phyloP scores from a whole-genome alignment of 1,140 invertebrate species.

The Ceratosolen solmsi region DNA sequence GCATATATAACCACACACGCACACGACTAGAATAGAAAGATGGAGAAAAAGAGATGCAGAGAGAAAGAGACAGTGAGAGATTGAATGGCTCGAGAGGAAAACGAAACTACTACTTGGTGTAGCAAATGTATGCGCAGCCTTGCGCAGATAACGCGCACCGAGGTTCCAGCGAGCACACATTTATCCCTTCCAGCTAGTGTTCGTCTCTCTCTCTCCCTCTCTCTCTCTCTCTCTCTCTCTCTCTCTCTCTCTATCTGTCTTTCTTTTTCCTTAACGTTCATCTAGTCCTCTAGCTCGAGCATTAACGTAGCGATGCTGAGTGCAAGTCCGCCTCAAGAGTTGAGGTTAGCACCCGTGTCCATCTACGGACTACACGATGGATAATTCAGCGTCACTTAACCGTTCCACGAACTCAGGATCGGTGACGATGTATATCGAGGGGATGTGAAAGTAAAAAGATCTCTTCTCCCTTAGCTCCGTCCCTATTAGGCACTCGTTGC shows the following conservation, averaged over 20 bases:
- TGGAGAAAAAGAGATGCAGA: not conserved
- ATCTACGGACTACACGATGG: slow-evolving; percentile 60
- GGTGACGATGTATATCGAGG: slow-evolving; percentile 43
- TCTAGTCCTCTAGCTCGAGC: slow-evolving; percentile 48
- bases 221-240: slow-evolving; percentile 22
- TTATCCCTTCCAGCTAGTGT: not conserved
- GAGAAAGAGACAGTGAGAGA: slow-evolving; percentile 15
- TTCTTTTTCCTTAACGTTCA: slow-evolving; percentile 36
- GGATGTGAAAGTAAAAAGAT: slow-evolving; percentile 38
- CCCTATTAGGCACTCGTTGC: slow-evolving; percentile 38
- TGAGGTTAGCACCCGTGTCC: slow-evolving; percentile 56
- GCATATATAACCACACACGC: too few relatives aligned
- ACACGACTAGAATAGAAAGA: slow-evolving; percentile 24
- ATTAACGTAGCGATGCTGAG: slow-evolving; percentile 59
- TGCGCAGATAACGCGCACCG: slow-evolving; percentile 60
- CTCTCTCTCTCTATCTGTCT: slow-evolving; percentile 5
- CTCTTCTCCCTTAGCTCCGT: not conserved
- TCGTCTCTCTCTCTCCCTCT: slow-evolving; percentile 6
- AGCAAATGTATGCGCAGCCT: slow-evolving; percentile 63
- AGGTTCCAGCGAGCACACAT: slow-evolving; percentile 44
- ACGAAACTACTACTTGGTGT: slow-evolving; percentile 61
- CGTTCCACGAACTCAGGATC: slow-evolving; percentile 48
- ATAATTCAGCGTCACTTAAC: slow-evolving; percentile 64
- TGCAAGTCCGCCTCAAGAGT: slow-evolving; percentile 11
- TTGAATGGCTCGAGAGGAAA: slow-evolving; percentile 51